Percentiles rank a stretch among this genome's conserved stretches.
phyloP scores from a whole-genome alignment of 2,113 vertebrate species.

The Otocyon megalotis region DNA sequence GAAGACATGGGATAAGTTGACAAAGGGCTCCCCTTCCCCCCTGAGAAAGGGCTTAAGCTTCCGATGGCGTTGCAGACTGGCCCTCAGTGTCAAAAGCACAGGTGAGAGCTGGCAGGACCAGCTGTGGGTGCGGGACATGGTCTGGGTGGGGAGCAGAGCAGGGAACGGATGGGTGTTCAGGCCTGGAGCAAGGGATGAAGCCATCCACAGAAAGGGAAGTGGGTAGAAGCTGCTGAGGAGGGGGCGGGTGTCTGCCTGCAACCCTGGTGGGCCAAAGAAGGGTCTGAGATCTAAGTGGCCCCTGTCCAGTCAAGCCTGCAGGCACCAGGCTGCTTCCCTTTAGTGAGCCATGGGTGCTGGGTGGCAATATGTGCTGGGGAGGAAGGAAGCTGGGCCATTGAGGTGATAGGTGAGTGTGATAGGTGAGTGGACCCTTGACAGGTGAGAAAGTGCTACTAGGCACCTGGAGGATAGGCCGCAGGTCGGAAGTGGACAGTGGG shows the following conservation, averaged over 20 bases:
- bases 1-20: background rate
- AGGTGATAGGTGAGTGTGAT: background rate
- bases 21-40: background rate
- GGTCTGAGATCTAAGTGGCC: background rate
- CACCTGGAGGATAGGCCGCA: background rate
- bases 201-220: background rate
- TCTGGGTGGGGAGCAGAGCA: background rate
- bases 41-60: no score
- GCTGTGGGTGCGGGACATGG: background rate
- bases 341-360: background rate
- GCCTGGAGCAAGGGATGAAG: background rate
- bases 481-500: background rate
- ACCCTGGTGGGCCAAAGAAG: background rate
- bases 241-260: background rate
- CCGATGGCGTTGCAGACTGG: background rate
- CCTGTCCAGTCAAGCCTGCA: background rate
- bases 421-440: background rate
- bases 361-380: accelerated
- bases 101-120: background rate
- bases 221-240: background rate
- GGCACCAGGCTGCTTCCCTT: background rate
- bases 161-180: background rate
- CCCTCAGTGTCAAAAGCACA: background rate
- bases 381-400: background rate
- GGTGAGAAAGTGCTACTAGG: accelerated